Evolutionary conservation across 2,113 vertebrate genomes (phyloP).

Genomic region (Cyprinodon brontotheroides): DNA sequence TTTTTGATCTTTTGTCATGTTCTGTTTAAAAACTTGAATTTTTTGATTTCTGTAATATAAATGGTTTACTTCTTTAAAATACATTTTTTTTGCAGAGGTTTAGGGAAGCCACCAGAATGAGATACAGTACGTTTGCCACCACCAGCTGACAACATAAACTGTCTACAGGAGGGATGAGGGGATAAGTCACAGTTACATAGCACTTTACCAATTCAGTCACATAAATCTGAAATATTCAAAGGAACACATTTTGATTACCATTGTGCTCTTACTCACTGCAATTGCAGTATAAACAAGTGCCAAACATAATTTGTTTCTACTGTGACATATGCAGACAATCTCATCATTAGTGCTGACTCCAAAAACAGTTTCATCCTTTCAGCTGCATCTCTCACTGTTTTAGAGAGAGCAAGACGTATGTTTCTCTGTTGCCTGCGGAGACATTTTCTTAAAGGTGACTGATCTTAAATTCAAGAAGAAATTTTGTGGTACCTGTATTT

Average conservation of each 20-base stretch:
- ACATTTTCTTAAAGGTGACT: too few species aligned
- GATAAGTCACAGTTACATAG: not conserved
- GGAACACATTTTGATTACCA: not conserved
- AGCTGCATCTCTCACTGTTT: too few species aligned
- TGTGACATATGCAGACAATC: not conserved
- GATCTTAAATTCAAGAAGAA: too few species aligned
- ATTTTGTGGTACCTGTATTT: too few species aligned
- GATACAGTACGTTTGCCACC: not conserved
- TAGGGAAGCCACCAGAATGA: not conserved
- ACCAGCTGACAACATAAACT: not conserved
- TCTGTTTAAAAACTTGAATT: not conserved
- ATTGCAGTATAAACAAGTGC: not conserved
- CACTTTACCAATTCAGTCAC: not conserved
- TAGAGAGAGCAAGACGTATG: too few species aligned
- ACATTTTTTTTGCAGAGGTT: too few species aligned
- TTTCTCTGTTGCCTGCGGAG: too few species aligned
- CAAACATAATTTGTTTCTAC: not conserved
- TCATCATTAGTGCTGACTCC: not conserved
- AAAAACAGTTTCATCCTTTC: too few species aligned
- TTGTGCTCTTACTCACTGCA: not conserved
- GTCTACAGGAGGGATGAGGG: too few species aligned
- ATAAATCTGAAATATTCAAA: not conserved
- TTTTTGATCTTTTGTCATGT: not conserved
- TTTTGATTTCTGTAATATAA: too few species aligned
- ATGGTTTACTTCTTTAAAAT: too few species aligned